These are phyloP conservation scores for Thunnus albacares DNA, from an alignment of 2,797 vertebrate genomes.

Conservation along the genomic window DNA sequence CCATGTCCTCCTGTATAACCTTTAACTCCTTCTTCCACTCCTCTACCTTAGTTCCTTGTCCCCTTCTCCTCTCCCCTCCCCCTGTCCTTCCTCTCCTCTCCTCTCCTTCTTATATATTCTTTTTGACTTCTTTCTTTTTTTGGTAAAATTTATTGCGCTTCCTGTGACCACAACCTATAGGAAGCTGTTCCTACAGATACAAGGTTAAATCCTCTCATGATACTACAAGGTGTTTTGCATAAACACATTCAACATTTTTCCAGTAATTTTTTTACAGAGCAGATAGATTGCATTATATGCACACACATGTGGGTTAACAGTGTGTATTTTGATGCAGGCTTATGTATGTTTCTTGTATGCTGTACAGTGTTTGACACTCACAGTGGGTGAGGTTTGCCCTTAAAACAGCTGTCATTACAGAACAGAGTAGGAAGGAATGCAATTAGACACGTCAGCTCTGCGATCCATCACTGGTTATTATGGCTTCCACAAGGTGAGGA, in stretches of 20 bases:
- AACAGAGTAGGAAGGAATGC: conserved; percentile 90
- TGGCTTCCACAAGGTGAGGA: conserved; percentile 90
- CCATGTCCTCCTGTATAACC: background rate
- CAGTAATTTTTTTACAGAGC: conserved; percentile 3
- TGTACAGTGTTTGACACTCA: conserved; percentile 84
- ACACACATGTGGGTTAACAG: background rate
- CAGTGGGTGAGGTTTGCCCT: conserved; percentile 84
- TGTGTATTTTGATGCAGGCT: conserved; percentile 18
- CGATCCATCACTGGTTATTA: conserved; percentile 92
- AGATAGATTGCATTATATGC: conserved; percentile 19
- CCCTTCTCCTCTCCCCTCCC: background rate
- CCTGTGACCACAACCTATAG: background rate
- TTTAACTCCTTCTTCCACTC: background rate
- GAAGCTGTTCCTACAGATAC: conserved; percentile 1
- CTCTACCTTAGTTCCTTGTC: background rate
- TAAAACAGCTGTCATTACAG: conserved; percentile 95
- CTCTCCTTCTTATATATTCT: background rate
- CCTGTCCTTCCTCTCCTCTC: background rate
- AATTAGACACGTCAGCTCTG: conserved; percentile 94
- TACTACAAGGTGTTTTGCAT: conserved; percentile 30
- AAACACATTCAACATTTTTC: conserved; percentile 5
- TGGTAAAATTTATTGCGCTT: background rate
- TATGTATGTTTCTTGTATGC: conserved; percentile 61
- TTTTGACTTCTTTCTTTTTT: background rate
- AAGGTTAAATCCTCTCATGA: conserved; percentile 8